These are phyloP conservation scores for Parauchenoglanis punctatus DNA, from an alignment of 2,797 vertebrate species.

Conservation along the genomic window DNA sequence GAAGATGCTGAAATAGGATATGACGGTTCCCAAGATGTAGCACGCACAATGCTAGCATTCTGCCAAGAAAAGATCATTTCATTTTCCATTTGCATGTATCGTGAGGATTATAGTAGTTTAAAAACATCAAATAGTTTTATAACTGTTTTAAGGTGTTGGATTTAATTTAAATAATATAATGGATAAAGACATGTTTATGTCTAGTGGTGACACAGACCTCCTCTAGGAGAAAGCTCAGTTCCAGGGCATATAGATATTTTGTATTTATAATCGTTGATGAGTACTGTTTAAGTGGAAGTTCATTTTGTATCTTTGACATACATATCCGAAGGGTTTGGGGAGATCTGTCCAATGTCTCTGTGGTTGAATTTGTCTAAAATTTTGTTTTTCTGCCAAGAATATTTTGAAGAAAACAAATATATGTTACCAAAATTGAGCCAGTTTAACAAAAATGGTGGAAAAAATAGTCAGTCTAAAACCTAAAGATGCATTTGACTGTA, in stretches of 20 bases:
- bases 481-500: not conserved
- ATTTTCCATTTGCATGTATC: not conserved
- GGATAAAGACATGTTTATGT: not conserved
- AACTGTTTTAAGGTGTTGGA: not conserved
- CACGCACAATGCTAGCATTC: not conserved
- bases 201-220: not conserved
- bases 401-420: not conserved
- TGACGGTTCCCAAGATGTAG: not conserved
- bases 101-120: not conserved
- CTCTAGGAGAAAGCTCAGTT: not conserved
- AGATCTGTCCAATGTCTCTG: not conserved
- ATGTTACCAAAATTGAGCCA: not conserved
- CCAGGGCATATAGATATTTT: not conserved
- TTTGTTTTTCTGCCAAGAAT: not conserved
- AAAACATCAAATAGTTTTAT: not conserved
- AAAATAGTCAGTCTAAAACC: not conserved
- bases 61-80: not conserved
- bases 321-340: not conserved
- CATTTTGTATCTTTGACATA: not conserved
- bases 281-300: not conserved
- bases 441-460: not conserved
- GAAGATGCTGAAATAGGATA: conserved; percentile 26
- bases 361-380: not conserved
- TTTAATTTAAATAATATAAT: conserved; percentile 1
- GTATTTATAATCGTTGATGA: not conserved